Evolutionary conservation across 2,888 invertebrate genomes (phyloP).

Genomic region (Eudiplozoon nipponicum): DNA sequence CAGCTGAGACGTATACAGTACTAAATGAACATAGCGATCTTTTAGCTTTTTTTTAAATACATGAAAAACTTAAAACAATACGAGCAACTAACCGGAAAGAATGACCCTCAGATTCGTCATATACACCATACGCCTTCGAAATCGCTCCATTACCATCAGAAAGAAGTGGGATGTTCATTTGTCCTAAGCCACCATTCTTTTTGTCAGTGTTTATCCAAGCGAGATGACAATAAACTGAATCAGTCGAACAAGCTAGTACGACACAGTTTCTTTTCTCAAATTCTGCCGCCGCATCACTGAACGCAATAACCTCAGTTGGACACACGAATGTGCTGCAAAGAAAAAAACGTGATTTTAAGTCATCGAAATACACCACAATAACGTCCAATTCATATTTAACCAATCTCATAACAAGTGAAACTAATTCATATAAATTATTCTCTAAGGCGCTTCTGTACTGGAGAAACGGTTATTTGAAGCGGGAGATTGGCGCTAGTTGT

Average conservation of each 20-base stretch:
- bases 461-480: too few relatives aligned
- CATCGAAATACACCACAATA: not conserved
- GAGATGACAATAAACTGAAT: constrained; percentile 75
- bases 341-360: constrained; percentile 16
- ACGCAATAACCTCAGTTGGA: constrained; percentile 67
- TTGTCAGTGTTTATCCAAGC: constrained; percentile 38
- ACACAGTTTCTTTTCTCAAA: constrained; percentile 47
- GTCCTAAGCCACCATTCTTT: constrained; percentile 58
- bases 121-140: constrained; percentile 66
- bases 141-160: constrained; percentile 59
- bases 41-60: too few relatives aligned
- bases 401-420: not conserved
- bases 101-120: constrained; percentile 34
- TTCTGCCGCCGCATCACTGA: constrained; percentile 47
- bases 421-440: not conserved
- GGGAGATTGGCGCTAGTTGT: too few relatives aligned
- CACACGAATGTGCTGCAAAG: constrained; percentile 33
- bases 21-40: too few relatives aligned
- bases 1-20: too few relatives aligned
- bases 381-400: not conserved
- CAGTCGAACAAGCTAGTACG: constrained; percentile 61
- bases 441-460: not conserved
- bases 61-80: too few relatives aligned
- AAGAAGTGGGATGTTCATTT: constrained; percentile 53
- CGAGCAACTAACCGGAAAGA: constrained; percentile 29